Evolutionary conservation across 2,888 invertebrate genomes (phyloP).

Genomic region (Coleophora flavipennella): DNA sequence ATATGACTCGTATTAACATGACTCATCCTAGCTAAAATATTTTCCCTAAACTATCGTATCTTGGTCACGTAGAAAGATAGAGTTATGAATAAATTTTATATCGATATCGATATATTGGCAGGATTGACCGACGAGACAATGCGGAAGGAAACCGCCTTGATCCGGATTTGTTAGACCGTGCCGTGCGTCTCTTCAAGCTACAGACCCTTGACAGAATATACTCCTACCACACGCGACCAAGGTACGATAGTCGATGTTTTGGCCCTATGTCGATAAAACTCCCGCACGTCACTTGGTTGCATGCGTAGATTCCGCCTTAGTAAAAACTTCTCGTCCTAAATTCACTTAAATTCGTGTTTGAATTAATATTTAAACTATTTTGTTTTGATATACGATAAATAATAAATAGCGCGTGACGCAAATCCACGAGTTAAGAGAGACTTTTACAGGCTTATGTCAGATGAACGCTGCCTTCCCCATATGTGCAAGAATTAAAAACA

Average conservation of each 20-base stretch:
- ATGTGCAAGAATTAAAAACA: too few species aligned
- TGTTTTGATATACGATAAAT: too few species aligned
- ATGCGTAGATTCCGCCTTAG: neutral
- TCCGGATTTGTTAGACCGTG: constrained; percentile 68
- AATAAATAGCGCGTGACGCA: too few species aligned
- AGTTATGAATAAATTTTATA: constrained; percentile 39
- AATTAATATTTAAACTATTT: too few species aligned
- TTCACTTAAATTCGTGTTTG: too few species aligned
- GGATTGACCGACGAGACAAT: constrained; percentile 65
- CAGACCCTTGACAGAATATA: constrained; percentile 73
- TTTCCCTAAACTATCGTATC: constrained; percentile 33
- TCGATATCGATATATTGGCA: constrained; percentile 65
- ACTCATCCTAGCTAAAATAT: too few species aligned
- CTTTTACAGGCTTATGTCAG: too few species aligned
- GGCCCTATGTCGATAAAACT: constrained; percentile 18
- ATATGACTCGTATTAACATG: too few species aligned
- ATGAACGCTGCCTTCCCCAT: too few species aligned
- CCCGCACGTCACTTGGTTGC: constrained; percentile 2
- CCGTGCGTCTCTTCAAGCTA: constrained; percentile 70
- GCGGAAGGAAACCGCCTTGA: constrained; percentile 55
- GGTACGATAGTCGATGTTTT: constrained; percentile 67
- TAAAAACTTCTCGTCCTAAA: too few species aligned
- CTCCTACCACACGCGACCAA: constrained; percentile 73
- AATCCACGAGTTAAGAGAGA: too few species aligned
- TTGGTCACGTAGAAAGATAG: constrained; percentile 34